These are phyloP conservation scores for Patagioenas fasciata DNA, from an alignment of 2,113 vertebrate species.

Conservation along the genomic window DNA sequence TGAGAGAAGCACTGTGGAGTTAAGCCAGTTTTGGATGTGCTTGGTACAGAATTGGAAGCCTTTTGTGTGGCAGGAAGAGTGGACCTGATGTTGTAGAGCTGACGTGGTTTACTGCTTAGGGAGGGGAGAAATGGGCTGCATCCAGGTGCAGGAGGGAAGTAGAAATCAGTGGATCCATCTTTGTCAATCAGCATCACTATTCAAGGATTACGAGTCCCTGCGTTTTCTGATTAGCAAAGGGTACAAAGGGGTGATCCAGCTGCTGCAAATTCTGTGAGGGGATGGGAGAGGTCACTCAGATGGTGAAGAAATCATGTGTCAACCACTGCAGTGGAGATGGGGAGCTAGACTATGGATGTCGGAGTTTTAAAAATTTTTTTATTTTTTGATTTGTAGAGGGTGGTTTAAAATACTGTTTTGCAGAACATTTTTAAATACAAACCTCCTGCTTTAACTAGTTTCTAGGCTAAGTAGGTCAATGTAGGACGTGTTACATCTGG, in stretches of 20 bases:
- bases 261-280: not conserved
- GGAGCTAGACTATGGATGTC: not conserved
- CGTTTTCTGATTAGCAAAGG: not conserved
- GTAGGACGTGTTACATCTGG: rapidly evolving
- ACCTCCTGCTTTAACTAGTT: not conserved
- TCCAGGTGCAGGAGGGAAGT: not conserved
- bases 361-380: not conserved
- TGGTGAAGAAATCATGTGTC: not conserved
- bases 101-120: not conserved
- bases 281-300: not conserved
- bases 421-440: not conserved
- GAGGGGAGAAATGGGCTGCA: not conserved
- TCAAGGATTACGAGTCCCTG: not conserved
- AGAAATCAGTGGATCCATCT: not conserved
- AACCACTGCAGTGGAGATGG: not conserved
- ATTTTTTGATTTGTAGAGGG: not conserved
- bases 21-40: not conserved
- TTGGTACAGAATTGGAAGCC: not conserved
- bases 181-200: rapidly evolving
- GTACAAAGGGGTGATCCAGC: not conserved
- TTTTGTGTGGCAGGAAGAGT: not conserved
- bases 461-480: not conserved
- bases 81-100: not conserved
- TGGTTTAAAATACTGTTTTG: not conserved
- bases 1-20: not conserved